Conservation (phyloP, 2,888 invertebrate genomes). For the Sarcophaga rosellei region DNA sequence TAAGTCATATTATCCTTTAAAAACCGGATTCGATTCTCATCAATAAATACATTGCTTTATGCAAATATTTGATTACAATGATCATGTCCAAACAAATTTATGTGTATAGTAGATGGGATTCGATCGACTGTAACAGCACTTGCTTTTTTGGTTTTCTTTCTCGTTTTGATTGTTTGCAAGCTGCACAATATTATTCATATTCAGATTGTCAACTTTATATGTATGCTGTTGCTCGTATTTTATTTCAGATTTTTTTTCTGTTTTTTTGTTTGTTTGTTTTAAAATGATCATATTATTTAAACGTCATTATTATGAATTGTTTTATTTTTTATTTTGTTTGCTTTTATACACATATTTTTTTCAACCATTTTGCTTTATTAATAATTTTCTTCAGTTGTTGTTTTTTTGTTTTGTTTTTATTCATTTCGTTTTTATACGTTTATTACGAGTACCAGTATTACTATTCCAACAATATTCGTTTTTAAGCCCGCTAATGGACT, state of each 20-base stretch:
- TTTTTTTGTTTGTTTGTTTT: slow-evolving; percentile 33
- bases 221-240: slow-evolving; percentile 2
- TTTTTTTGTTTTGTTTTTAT: slow-evolving; percentile 31
- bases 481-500: slow-evolving; percentile 42
- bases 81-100: too few relatives aligned
- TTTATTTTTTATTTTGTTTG: slow-evolving; percentile 51
- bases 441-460: slow-evolving; percentile 34
- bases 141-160: too few relatives aligned
- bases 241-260: not conserved
- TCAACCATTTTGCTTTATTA: slow-evolving; percentile 62
- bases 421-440: slow-evolving; percentile 41
- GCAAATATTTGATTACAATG: not conserved
- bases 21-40: not conserved
- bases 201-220: slow-evolving; percentile 9
- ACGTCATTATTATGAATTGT: slow-evolving; percentile 57
- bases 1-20: too few relatives aligned
- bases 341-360: slow-evolving; percentile 42
- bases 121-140: too few relatives aligned
- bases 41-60: not conserved
- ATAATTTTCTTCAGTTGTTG: slow-evolving; percentile 60
- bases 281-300: slow-evolving; percentile 53
- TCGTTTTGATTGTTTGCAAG: too few relatives aligned
- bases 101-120: too few relatives aligned
- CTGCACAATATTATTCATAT: too few relatives aligned
- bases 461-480: slow-evolving; percentile 2